Evolutionary conservation across 2,888 invertebrate species (phyloP).

Genomic region (Pandemis heparana): DNA sequence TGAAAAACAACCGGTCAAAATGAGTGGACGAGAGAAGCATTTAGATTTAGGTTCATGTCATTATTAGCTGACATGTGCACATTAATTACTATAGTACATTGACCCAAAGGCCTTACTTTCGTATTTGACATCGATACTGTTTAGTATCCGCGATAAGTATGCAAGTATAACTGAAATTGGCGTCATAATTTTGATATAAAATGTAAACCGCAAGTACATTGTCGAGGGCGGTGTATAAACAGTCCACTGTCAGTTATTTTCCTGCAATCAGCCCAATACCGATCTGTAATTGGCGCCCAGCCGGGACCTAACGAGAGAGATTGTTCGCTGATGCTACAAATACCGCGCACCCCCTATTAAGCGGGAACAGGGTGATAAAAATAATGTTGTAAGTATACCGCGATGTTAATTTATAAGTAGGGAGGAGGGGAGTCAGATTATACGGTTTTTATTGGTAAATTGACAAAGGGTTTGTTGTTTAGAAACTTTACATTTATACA

Average conservation of each 20-base stretch:
- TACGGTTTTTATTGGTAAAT: slow-evolving; percentile 7
- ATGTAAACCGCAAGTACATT: background rate
- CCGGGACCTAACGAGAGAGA: slow-evolving; percentile 74
- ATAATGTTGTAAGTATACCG: slow-evolving; percentile 40
- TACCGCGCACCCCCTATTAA: slow-evolving; percentile 49
- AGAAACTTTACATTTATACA: background rate
- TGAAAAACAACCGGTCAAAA: too few species aligned
- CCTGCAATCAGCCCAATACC: slow-evolving; percentile 71
- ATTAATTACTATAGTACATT: too few species aligned
- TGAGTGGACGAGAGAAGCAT: too few species aligned
- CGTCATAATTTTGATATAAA: background rate
- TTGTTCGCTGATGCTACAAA: slow-evolving; percentile 72
- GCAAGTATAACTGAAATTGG: background rate
- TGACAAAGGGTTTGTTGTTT: background rate
- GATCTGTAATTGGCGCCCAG: slow-evolving; percentile 76
- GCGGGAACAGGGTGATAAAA: slow-evolving; percentile 40
- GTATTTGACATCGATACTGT: too few species aligned
- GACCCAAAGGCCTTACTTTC: too few species aligned
- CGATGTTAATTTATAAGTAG: slow-evolving; percentile 5
- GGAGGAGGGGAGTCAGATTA: slow-evolving; percentile 18
- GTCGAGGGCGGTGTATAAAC: slow-evolving; percentile 46
- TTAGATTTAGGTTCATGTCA: too few species aligned
- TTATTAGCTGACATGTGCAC: too few species aligned
- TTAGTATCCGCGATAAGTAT: background rate
- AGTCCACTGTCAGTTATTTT: slow-evolving; percentile 62